Conservation (phyloP, 53 echinoderm and acorn worm genomes). For the Hippasteria phrygiana region DNA sequence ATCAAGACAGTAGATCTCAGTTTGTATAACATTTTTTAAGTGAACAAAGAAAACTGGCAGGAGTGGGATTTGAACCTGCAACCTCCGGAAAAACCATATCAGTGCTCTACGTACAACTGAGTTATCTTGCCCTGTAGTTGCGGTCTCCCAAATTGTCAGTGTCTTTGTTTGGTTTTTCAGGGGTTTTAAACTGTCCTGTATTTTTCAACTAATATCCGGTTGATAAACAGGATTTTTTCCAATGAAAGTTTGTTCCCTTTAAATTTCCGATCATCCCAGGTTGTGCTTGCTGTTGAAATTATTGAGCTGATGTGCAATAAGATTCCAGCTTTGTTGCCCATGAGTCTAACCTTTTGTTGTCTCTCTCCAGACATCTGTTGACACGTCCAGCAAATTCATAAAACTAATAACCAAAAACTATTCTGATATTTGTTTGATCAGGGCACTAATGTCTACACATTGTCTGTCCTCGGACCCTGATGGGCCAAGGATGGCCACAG, state of each 20-base stretch:
- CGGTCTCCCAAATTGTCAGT: too few species aligned
- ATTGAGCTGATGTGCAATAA: neutral
- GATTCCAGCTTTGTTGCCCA: neutral
- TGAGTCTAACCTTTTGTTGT: constrained; percentile 9
- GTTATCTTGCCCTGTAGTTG: too few species aligned
- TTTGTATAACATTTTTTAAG: too few species aligned
- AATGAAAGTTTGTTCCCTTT: neutral
- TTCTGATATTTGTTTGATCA: constrained; percentile 7
- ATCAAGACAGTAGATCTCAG: too few species aligned
- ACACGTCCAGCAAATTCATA: neutral
- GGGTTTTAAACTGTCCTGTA: too few species aligned
- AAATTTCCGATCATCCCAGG: neutral
- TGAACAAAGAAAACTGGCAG: too few species aligned
- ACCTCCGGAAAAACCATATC: too few species aligned
- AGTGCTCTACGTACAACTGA: too few species aligned
- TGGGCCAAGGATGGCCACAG: constrained; percentile 32
- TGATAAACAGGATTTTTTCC: neutral
- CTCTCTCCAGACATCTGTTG: constrained; percentile 14
- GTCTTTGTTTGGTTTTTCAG: too few species aligned
- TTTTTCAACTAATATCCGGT: too few species aligned
- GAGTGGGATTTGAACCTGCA: too few species aligned
- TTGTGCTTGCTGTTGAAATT: neutral
- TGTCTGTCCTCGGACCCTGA: constrained; percentile 42
- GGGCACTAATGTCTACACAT: neutral
- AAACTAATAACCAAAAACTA: constrained; percentile 18